Evolutionary conservation across 2,888 invertebrate species (phyloP), one percentile per base, ranked within the genome.

Genomic region (Erpobdella octoculata): DNA sequence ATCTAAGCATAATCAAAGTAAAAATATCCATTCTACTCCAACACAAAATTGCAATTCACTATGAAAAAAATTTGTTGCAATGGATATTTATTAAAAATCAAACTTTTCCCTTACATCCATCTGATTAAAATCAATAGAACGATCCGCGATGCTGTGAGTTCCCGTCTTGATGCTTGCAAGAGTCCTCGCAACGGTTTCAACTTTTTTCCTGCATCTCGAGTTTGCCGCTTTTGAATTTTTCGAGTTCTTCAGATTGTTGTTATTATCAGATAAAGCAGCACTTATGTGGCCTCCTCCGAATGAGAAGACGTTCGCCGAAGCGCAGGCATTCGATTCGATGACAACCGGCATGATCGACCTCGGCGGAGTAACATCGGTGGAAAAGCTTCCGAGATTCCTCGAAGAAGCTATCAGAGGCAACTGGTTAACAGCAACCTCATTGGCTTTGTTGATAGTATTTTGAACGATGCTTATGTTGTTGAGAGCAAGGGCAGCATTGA

Each of bases 81-180:
- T 21, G 21, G 21, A 15, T n/a, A n/a, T 59, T 15, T n/a, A 9
- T 9, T 9, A 59, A n/a, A n/a, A n/a, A 15, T 15, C 9, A 59
- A n/a, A 12, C 12, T n/a, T 9, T 5, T n/a, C 15, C 36, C 65
- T 6, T 5, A 69, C 69, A 53, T 69, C 69, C 41, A 69, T 31
- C n/a, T 48, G 69, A 31, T 69, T 69, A 58, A 33, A 58, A 9
- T 69, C 53, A 33, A 38, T 46, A 18, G 53, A 9, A 21, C 53
- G 21, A 28, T 53, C 53, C 3, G 25, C 18, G 41, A 46, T 41
- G 12, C 21, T 21, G 21, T 69, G 31, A 37, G 8, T 6, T 15
- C 9, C 65, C 21, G 38, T 69, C 53, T 71, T 71, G 25, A 71
- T 71, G 38, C 36, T 65, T 1, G 72, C 70, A 46, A 70, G 38